A percentile compares a stretch with the other conserved stretches of the same genome.
Evolutionary conservation across 1,140 invertebrate species (phyloP).

Genomic region (Popillia japonica): DNA sequence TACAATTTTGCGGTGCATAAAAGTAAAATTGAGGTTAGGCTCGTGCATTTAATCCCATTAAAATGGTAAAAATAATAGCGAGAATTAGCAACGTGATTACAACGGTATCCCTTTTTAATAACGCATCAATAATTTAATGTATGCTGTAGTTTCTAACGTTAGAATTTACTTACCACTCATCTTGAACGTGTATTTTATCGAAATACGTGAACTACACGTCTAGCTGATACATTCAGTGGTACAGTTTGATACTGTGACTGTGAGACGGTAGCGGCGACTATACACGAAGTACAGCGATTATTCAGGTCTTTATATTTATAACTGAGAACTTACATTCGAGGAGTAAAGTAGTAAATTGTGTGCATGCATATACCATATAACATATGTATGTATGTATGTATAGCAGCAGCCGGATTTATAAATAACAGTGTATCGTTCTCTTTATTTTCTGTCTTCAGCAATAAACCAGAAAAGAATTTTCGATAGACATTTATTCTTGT

Average conservation of each 20-base stretch:
- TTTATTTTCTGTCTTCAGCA: background rate
- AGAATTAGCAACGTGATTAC: no score
- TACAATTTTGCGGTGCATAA: no score
- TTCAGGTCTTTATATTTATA: constrained; percentile 31
- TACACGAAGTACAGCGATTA: constrained; percentile 16
- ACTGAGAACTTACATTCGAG: constrained; percentile 14
- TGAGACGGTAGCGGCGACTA: background rate
- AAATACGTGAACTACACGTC: background rate
- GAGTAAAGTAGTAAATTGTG: no score
- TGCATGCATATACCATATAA: background rate
- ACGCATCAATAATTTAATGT: no score
- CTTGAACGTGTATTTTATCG: constrained; percentile 26
- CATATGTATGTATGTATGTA: no score
- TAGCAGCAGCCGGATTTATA: background rate
- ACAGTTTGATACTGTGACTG: no score
- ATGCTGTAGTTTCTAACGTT: no score
- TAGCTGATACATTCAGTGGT: background rate
- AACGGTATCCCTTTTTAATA: no score
- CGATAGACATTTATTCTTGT: no score
- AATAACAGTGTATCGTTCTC: constrained; percentile 9
- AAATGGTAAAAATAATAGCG: no score
- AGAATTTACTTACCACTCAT: constrained; percentile 1
- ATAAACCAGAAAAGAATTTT: no score
- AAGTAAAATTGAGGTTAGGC: constrained; percentile 11
- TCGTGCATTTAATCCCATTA: background rate